A percentile compares a stretch with the other conserved stretches of the same genome.
These are phyloP conservation scores for Dryomyza anilis DNA, from an alignment of 2,888 invertebrate species.

Conservation along the genomic window DNA sequence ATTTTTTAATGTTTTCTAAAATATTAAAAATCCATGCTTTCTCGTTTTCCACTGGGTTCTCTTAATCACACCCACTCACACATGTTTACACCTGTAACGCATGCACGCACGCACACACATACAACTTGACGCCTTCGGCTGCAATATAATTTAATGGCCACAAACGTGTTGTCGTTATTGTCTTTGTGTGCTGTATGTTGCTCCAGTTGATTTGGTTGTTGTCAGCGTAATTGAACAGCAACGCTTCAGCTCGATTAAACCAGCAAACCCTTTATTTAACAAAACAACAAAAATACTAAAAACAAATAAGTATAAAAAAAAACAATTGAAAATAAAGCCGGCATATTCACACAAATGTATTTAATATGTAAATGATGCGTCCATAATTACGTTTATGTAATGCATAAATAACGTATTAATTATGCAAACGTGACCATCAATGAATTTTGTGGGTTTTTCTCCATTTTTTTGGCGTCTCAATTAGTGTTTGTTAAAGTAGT, in stretches of 20 bases:
- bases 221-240: not conserved
- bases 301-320: too few relatives aligned
- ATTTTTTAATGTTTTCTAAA: too few relatives aligned
- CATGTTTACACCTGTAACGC: not conserved
- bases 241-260: constrained; percentile 5
- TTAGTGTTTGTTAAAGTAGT: too few relatives aligned
- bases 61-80: too few relatives aligned
- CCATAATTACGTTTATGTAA: not conserved
- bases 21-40: too few relatives aligned
- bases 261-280: not conserved
- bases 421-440: constrained; percentile 6
- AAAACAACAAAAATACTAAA: too few relatives aligned
- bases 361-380: not conserved
- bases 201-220: not conserved
- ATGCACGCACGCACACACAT: not conserved
- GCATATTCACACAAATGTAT: too few relatives aligned
- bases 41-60: too few relatives aligned
- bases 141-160: constrained; percentile 1
- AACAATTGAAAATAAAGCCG: too few relatives aligned
- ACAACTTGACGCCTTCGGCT: not conserved
- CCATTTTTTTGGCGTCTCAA: not conserved
- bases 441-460: too few relatives aligned
- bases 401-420: constrained; percentile 5
- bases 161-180: too few relatives aligned
- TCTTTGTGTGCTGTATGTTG: too few relatives aligned